Conservation (phyloP, 2,113 vertebrate species). For the Melospiza georgiana region DNA sequence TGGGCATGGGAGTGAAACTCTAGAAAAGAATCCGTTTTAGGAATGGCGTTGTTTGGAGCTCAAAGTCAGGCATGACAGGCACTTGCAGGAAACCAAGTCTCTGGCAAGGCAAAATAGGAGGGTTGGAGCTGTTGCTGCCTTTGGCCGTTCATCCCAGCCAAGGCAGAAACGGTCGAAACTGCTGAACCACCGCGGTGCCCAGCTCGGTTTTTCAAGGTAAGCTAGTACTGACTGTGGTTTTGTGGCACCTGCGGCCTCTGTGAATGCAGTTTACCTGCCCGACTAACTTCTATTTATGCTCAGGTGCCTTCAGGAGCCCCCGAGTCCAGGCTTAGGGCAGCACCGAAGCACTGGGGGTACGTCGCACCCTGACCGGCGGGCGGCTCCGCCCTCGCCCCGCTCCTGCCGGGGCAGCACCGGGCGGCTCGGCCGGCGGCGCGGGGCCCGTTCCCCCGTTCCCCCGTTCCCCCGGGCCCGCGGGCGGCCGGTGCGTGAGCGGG, state of each 20-base stretch:
- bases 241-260: neutral
- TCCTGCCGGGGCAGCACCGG: neutral
- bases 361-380: accelerated
- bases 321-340: accelerated
- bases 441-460: no score
- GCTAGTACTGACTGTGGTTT: neutral
- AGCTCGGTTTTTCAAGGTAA: neutral
- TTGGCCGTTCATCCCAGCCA: neutral
- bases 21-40: neutral
- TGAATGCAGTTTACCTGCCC: neutral
- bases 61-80: neutral
- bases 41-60: neutral
- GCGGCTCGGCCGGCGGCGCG: neutral
- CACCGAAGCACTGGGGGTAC: accelerated
- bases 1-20: neutral
- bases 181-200: neutral
- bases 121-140: neutral
- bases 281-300: neutral
- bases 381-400: neutral
- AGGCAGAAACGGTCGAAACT: neutral
- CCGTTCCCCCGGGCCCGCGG: neutral
- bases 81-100: neutral
- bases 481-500: neutral
- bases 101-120: neutral
- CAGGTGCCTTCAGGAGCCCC: neutral